phyloP scores from a whole-genome alignment of 1,140 invertebrate genomes.

The Matsumurasca onukii region DNA sequence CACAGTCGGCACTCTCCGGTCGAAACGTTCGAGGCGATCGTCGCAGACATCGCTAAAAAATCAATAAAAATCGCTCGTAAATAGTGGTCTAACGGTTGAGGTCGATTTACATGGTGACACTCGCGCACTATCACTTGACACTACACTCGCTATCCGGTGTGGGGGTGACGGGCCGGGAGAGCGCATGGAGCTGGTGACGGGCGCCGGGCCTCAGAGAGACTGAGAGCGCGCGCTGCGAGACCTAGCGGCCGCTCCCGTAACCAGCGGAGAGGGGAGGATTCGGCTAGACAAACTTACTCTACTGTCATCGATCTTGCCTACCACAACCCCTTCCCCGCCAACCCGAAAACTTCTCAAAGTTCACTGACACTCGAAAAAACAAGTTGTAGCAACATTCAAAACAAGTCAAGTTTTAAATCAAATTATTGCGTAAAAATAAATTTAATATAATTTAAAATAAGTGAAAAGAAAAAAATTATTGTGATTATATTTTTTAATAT shows the following conservation, averaged over 20 bases:
- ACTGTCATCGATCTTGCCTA: background rate
- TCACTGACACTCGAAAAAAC: too few species aligned
- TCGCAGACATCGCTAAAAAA: slow-evolving; percentile 5
- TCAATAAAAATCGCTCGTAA: slow-evolving; percentile 4
- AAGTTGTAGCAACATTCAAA: too few species aligned
- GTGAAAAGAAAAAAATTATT: too few species aligned
- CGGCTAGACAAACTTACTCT: slow-evolving; percentile 26
- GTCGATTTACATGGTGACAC: background rate
- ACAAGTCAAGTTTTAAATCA: too few species aligned
- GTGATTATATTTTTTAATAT: too few species aligned
- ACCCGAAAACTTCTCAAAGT: too few species aligned
- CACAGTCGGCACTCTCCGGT: background rate
- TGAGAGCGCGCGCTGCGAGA: background rate
- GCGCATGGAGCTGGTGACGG: background rate
- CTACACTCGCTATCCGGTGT: background rate
- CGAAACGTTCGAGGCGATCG: background rate
- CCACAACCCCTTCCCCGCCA: background rate
- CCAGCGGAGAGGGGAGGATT: background rate
- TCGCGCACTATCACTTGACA: background rate
- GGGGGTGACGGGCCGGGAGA: background rate
- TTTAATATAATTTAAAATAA: too few species aligned
- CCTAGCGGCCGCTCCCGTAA: background rate
- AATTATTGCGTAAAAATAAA: too few species aligned
- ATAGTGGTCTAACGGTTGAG: background rate
- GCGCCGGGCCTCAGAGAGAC: slow-evolving; percentile 4